Percentiles rank a stretch among this genome's conserved stretches.
Conservation (phyloP, 1,140 invertebrate genomes). For the Coptotermes formosanus region DNA sequence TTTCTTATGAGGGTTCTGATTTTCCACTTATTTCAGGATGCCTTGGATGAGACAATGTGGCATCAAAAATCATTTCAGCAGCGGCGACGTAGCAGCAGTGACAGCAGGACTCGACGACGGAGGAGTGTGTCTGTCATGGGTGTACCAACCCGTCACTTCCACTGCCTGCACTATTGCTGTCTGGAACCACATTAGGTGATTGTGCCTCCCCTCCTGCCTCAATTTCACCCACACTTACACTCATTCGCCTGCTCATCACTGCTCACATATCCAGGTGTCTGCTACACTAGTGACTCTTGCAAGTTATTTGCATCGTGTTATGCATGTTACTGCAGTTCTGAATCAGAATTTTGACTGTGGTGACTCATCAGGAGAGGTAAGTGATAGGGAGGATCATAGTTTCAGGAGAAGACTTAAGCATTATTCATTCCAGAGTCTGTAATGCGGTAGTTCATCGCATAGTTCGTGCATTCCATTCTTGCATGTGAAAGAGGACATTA, state of each 20-base stretch:
- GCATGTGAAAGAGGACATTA: too few species aligned
- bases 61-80: not conserved
- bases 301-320: not conserved
- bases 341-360: not conserved
- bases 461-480: too few species aligned
- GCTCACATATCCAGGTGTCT: not conserved
- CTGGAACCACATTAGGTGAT: conserved; percentile 26
- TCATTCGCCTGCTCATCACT: too few species aligned
- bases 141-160: conserved; percentile 27
- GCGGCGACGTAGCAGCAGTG: conserved; percentile 1
- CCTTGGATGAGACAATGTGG: not conserved
- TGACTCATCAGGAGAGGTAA: not conserved
- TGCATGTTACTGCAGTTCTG: not conserved
- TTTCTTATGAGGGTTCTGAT: too few species aligned
- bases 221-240: not conserved
- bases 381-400: not conserved
- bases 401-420: too few species aligned
- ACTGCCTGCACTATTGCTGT: conserved; percentile 32
- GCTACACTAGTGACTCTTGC: not conserved
- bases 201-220: not conserved
- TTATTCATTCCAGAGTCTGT: too few species aligned
- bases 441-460: too few species aligned
- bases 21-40: not conserved
- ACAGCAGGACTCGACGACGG: conserved; percentile 24
- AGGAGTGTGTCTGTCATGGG: conserved; percentile 27